A percentile compares a stretch with the other conserved stretches of the same genome.
These are phyloP conservation scores for Megalops cyprinoides DNA, from an alignment of 2,797 vertebrate genomes.

Conservation along the genomic window DNA sequence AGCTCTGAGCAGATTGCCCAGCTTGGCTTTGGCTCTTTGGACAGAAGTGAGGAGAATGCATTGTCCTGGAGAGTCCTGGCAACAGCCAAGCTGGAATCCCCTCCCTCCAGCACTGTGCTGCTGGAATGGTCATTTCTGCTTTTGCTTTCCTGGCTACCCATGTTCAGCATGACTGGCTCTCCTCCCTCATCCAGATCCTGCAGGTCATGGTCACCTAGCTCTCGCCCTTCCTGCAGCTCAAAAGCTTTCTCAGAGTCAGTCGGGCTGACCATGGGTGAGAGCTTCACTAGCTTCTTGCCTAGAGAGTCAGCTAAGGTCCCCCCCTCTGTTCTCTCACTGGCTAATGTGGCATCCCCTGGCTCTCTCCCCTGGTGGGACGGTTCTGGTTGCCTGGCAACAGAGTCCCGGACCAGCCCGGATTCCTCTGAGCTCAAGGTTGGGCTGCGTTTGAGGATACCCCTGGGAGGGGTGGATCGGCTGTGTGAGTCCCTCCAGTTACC, in stretches of 20 bases:
- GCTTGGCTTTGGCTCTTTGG: not conserved
- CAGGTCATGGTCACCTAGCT: constrained; percentile 60
- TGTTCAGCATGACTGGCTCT: constrained; percentile 29
- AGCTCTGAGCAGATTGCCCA: constrained; percentile 25
- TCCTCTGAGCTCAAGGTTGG: constrained; percentile 81
- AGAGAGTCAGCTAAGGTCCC: constrained; percentile 43
- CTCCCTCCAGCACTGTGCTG: not conserved
- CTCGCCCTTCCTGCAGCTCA: constrained; percentile 45
- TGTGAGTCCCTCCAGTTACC: constrained; percentile 49
- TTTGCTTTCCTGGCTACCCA: constrained; percentile 33
- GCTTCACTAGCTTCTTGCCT: constrained; percentile 67
- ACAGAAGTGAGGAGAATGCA: not conserved
- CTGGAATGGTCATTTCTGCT: constrained; percentile 31
- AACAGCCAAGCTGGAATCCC: not conserved
- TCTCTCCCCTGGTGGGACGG: constrained; percentile 68
- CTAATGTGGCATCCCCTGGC: constrained; percentile 47
- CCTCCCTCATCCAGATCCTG: constrained; percentile 55
- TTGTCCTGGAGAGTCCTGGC: not conserved
- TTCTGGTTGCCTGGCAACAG: constrained; percentile 51
- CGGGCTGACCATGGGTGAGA: constrained; percentile 50
- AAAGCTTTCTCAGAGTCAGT: constrained; percentile 51
- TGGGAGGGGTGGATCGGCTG: constrained; percentile 59
- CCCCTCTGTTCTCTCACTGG: constrained; percentile 53
- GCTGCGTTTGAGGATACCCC: constrained; percentile 75
- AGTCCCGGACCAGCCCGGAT: constrained; percentile 62